These are phyloP conservation scores for Pachyseris speciosa DNA, from an alignment of 64 coral and sea anemone species.

Conservation along the genomic window DNA sequence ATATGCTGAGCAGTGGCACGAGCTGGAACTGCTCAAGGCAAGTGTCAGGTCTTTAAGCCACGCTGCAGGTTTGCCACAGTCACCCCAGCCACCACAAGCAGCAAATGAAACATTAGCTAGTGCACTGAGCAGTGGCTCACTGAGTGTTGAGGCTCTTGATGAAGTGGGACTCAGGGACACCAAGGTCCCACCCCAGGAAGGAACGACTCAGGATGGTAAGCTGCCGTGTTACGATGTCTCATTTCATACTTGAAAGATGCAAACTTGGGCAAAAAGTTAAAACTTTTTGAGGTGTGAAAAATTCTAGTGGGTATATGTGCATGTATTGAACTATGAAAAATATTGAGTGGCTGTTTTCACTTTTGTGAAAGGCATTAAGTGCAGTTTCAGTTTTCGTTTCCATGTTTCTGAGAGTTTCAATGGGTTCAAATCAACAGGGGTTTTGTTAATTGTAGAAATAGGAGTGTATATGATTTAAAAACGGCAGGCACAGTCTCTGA, in stretches of 20 bases:
- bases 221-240: neutral
- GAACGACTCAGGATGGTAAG: neutral
- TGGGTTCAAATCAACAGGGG: too few relatives aligned
- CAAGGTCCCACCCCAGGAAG: neutral
- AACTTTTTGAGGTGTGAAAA: too few relatives aligned
- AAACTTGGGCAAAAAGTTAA: too few relatives aligned
- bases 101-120: conserved; percentile 20
- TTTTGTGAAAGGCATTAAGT: too few relatives aligned
- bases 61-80: neutral
- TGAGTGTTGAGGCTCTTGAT: conserved; percentile 50
- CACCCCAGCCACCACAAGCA: neutral
- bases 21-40: conserved; percentile 60
- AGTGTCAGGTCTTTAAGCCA: conserved; percentile 49
- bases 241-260: neutral
- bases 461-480: too few relatives aligned
- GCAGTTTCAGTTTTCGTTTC: too few relatives aligned
- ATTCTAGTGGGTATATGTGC: too few relatives aligned
- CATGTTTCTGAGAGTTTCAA: too few relatives aligned
- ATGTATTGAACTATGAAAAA: too few relatives aligned
- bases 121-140: conserved; percentile 29
- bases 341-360: too few relatives aligned
- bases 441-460: too few relatives aligned
- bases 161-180: neutral
- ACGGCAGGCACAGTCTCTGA: too few relatives aligned
- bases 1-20: conserved; percentile 70